Evolutionary conservation across 2,888 invertebrate genomes (phyloP).

Genomic region (Dicycla oo): DNA sequence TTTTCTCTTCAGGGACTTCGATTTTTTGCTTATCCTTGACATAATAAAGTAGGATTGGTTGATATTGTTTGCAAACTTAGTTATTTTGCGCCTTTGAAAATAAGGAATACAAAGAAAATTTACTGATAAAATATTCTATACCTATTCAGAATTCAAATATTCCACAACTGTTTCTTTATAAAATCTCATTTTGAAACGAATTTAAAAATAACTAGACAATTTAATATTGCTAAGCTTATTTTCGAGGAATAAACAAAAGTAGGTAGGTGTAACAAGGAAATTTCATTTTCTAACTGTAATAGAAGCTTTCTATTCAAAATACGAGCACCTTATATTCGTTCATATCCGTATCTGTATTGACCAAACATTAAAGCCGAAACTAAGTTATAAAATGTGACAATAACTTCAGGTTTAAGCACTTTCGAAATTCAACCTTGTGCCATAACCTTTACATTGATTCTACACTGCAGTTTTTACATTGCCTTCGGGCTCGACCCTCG

Average conservation of each 20-base stretch:
- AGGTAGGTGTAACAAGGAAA: conserved; percentile 7
- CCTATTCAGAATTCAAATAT: conserved; percentile 4
- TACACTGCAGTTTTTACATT: conserved; percentile 20
- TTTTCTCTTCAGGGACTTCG: conserved; percentile 12
- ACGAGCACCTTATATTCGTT: conserved; percentile 40
- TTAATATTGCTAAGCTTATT: neutral
- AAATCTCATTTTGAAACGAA: neutral
- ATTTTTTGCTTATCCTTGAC: conserved; percentile 25
- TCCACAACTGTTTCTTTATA: neutral
- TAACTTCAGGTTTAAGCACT: conserved; percentile 19
- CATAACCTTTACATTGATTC: conserved; percentile 24
- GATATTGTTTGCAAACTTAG: conserved; percentile 8
- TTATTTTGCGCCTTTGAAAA: neutral
- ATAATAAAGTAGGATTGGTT: neutral
- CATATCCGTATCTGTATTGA: conserved; percentile 53
- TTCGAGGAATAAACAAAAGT: conserved; percentile 12
- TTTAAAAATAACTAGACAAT: conserved; percentile 2
- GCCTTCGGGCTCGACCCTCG: conserved; percentile 66
- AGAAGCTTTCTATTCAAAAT: conserved; percentile 34
- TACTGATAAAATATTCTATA: neutral
- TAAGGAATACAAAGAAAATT: neutral
- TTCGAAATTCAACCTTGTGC: conserved; percentile 41
- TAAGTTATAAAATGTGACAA: conserved; percentile 55
- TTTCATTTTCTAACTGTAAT: conserved; percentile 14
- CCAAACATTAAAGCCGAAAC: conserved; percentile 55